These are phyloP conservation scores for Thysanoteuthis rhombus DNA, from an alignment of 2,888 invertebrate species.

Conservation along the genomic window DNA sequence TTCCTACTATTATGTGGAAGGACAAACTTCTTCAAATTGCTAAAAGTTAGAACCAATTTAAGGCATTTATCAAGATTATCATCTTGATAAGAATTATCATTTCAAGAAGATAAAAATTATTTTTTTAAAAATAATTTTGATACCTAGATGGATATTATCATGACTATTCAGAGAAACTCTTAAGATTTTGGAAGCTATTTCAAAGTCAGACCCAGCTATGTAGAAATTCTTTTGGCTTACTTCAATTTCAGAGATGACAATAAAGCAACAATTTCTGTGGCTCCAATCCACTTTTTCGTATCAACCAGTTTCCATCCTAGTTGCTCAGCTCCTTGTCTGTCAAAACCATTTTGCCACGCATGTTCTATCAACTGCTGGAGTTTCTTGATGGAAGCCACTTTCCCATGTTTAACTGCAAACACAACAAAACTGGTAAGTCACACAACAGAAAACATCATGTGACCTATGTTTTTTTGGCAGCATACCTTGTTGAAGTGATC, in stretches of 20 bases:
- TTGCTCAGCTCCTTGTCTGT: slow-evolving; percentile 82
- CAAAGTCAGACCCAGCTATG: neutral
- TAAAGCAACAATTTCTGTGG: slow-evolving; percentile 87
- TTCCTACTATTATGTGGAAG: too few relatives aligned
- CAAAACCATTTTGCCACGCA: slow-evolving; percentile 66
- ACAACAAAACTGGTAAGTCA: too few relatives aligned
- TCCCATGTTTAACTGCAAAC: neutral
- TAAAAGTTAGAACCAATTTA: neutral
- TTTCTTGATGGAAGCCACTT: slow-evolving; percentile 39
- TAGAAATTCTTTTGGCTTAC: slow-evolving; percentile 67
- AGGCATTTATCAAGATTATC: neutral
- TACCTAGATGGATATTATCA: too few relatives aligned
- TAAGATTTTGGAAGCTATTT: neutral
- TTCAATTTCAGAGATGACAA: slow-evolving; percentile 83
- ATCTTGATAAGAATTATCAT: too few relatives aligned
- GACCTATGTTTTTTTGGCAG: too few relatives aligned
- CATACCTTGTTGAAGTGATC: too few relatives aligned
- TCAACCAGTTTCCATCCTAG: slow-evolving; percentile 83
- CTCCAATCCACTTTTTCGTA: slow-evolving; percentile 92
- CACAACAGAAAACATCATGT: too few relatives aligned
- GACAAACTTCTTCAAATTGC: too few relatives aligned
- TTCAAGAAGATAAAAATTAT: too few relatives aligned
- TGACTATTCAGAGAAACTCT: too few relatives aligned
- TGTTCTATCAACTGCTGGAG: slow-evolving; percentile 85
- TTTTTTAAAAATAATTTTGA: too few relatives aligned